These are phyloP conservation scores for Xenopus tropicalis DNA, from an alignment of 2,113 vertebrate genomes.

Conservation along the genomic window UCB_Xtro_10.0 CM004448.2:96503001-96503500, in stretches of 20 bases:
- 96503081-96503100: not conserved
- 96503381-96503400: no score
- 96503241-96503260: not conserved
- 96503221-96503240: not conserved
- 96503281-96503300: not conserved
- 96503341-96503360: no score
- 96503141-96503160: conserved; percentile 87
- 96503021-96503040: not conserved
- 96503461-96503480: no score
- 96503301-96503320: no score
- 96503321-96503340: no score
- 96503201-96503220: conserved; percentile 77
- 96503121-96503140: not conserved
- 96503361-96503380: no score
- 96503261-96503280: not conserved
- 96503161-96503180: conserved; percentile 87
- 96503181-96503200: conserved; percentile 94
- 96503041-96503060: not conserved
- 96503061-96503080: not conserved
- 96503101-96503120: not conserved
- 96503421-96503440: no score
- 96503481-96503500: no score
- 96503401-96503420: no score
- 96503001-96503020: conserved; percentile 17
- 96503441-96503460: no score